A percentile compares a stretch with the other conserved stretches of the same genome.
Evolutionary conservation across 2,113 vertebrate genomes (phyloP).

Genomic region (Campylorhamphus procurvoides): DNA sequence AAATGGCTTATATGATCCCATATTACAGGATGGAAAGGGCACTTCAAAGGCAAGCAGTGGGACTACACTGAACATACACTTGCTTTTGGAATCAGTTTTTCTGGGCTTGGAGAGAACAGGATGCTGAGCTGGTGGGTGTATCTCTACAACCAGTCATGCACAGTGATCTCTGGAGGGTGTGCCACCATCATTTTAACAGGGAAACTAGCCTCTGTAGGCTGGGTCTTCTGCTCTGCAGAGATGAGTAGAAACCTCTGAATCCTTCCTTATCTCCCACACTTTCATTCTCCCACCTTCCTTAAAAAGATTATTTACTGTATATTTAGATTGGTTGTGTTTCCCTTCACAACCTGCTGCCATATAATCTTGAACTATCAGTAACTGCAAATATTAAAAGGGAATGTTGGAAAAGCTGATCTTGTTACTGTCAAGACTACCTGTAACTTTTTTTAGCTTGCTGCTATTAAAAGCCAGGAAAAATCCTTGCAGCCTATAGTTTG

Average conservation of each 20-base stretch:
- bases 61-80: accelerated
- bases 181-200: not conserved
- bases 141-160: not conserved
- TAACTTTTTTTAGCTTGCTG: not conserved
- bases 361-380: not conserved
- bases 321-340: not conserved
- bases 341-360: not conserved
- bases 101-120: not conserved
- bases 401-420: not conserved
- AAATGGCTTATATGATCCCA: accelerated
- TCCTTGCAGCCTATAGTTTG: not conserved
- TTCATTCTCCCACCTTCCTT: not conserved
- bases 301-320: not conserved
- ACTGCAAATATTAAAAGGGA: not conserved
- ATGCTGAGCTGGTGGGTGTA: not conserved
- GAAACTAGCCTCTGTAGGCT: not conserved
- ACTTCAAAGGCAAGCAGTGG: accelerated
- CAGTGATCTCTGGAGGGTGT: accelerated
- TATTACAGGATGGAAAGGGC: not conserved
- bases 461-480: not conserved
- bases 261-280: not conserved
- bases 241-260: not conserved
- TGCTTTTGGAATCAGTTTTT: not conserved
- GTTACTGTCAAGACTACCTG: not conserved
- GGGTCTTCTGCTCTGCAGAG: not conserved